Percentiles rank a stretch among this genome's conserved stretches.
phyloP scores from a whole-genome alignment of 2,888 invertebrate genomes.

The Tenthredo notha region DNA sequence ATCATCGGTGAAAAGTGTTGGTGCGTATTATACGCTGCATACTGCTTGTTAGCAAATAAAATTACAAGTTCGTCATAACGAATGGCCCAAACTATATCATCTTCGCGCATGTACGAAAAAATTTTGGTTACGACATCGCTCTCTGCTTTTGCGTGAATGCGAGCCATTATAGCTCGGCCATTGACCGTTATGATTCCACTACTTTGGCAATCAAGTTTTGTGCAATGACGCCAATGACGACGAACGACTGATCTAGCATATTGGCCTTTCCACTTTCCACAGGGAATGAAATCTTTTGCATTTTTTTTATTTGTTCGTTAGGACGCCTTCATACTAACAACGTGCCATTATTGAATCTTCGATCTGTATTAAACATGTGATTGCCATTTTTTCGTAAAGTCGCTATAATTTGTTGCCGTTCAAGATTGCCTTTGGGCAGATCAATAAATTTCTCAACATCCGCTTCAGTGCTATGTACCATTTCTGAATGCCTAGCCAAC shows the following conservation, averaged over 20 bases:
- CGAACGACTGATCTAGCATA: conserved; percentile 53
- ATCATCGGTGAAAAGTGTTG: conserved; percentile 57
- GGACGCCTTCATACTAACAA: conserved; percentile 56
- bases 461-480: conserved; percentile 48
- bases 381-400: conserved; percentile 54
- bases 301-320: conserved; percentile 43
- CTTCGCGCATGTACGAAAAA: conserved; percentile 59
- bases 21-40: conserved; percentile 54
- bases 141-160: conserved; percentile 57
- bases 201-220: conserved; percentile 33
- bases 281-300: conserved; percentile 54
- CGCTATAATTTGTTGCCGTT: conserved; percentile 52
- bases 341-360: conserved; percentile 46
- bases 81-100: conserved; percentile 55
- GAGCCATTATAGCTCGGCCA: conserved; percentile 53
- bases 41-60: conserved; percentile 58
- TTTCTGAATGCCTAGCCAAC: conserved; percentile 56
- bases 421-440: conserved; percentile 45
- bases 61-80: conserved; percentile 58
- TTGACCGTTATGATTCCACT: conserved; percentile 54
- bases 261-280: conserved; percentile 56
- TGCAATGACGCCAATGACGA: conserved; percentile 56
- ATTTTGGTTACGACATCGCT: conserved; percentile 51
- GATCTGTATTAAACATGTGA: conserved; percentile 52
- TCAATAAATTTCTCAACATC: conserved; percentile 55